These are phyloP conservation scores for Agriopis marginaria DNA, from an alignment of 2,888 invertebrate genomes.

Conservation along the genomic window DNA sequence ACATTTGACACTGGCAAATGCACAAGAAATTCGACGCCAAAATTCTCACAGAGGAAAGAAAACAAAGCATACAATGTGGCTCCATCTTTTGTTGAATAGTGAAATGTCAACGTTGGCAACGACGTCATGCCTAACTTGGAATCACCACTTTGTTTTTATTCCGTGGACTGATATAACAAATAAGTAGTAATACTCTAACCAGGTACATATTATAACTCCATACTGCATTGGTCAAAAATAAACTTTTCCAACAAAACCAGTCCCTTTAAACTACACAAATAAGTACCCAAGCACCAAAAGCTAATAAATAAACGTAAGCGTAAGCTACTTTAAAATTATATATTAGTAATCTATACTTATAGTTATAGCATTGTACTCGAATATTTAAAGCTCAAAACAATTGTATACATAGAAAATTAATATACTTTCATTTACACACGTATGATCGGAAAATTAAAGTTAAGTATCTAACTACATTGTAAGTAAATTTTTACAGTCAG, in stretches of 20 bases:
- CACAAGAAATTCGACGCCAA: too few species aligned
- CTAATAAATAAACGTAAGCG: slow-evolving; percentile 72
- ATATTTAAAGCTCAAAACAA: slow-evolving; percentile 81
- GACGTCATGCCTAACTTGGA: too few species aligned
- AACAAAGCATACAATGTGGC: too few species aligned
- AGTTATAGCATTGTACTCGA: slow-evolving; percentile 74
- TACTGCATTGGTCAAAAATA: slow-evolving; percentile 3
- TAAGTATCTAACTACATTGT: too few species aligned
- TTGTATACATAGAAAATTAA: slow-evolving; percentile 30
- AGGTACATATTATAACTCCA: neutral
- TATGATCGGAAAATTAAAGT: slow-evolving; percentile 10
- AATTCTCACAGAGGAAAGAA: too few species aligned
- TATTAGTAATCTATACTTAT: slow-evolving; percentile 64
- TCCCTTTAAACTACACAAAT: slow-evolving; percentile 61
- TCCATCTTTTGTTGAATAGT: too few species aligned
- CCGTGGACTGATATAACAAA: neutral
- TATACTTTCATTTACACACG: slow-evolving; percentile 1
- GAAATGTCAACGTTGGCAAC: too few species aligned
- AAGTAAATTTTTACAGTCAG: neutral
- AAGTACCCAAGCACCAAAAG: slow-evolving; percentile 81
- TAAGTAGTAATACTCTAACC: neutral
- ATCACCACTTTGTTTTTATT: neutral
- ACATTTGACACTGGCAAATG: too few species aligned
- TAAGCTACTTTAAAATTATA: slow-evolving; percentile 67
- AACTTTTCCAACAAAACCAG: slow-evolving; percentile 38